Base-by-base conservation (phyloP, 1,140 invertebrate genomes). In the Cylas formicarius region DNA sequence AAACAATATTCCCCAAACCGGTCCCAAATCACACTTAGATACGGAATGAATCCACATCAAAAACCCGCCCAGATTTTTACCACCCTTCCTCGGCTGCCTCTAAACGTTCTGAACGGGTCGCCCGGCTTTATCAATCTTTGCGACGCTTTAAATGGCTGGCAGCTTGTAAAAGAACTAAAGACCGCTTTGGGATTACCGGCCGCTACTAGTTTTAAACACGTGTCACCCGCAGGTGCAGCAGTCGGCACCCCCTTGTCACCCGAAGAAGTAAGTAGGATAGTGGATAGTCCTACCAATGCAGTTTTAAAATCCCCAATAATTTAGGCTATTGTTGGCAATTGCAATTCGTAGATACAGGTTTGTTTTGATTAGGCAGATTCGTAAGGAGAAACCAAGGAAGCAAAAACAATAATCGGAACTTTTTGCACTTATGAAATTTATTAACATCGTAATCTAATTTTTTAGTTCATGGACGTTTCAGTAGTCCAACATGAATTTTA, bases 31-130 rank as follows among this genome's bases (percentile, higher is more conserved):
- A 80, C 84, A 6, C 68, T 97, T 43, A 48, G 93, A 53, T 99
- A 98, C 71, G 94, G 92, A 50, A 97, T 96, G 87, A 98, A 98
- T 69, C 94, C 94, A 0, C 94, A 98, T 63, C 94, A 98, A 65
- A 94, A 92, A 62, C 90, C 91, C 3, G 95, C 95, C 0, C 92
- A 97, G 61, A 69, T 98, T 1, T 94, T 81, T 64, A 94, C 90
- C 0, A 84, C 80, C 6, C 63, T 84, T 10, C 70, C 82, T 13
- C 74, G 86, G 31, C 70, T 99, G 31, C 96, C 96, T 0, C 62
- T 99, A 1, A 87, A 67, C 53, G 90, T 97, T 6, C 53, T 97
- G 2, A 97, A 97, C 70, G 94, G 94, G 18, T 84, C 91, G 0
- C 96, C 95, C 1, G 91, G 93, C 13, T 99, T 92, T 60, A 97